A percentile compares a stretch with the other conserved stretches of the same genome.
Conservation (phyloP, 1,140 invertebrate species). For the Macrocentrus cingulum region DNA sequence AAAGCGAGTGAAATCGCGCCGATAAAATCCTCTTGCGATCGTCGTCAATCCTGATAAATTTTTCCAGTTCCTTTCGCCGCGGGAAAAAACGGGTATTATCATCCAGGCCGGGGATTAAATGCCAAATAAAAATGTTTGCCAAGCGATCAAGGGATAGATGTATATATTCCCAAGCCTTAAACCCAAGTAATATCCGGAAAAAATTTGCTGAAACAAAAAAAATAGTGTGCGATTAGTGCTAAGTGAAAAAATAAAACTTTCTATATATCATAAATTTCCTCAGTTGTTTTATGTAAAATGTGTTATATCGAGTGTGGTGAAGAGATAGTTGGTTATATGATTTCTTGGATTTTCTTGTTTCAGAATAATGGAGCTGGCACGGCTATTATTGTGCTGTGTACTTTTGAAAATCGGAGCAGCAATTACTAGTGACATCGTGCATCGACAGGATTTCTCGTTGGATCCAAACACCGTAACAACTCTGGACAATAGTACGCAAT, state of each 20-base stretch:
- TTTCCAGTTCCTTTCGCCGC: slow-evolving; percentile 16
- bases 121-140: too few relatives aligned
- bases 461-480: slow-evolving; percentile 37
- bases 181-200: too few relatives aligned
- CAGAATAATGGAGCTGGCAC: slow-evolving; percentile 57
- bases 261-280: too few relatives aligned
- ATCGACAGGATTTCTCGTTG: slow-evolving; percentile 40
- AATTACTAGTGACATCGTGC: slow-evolving; percentile 48
- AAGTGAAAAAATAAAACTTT: too few relatives aligned
- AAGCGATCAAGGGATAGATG: too few relatives aligned
- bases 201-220: too few relatives aligned
- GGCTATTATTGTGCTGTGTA: slow-evolving; percentile 55
- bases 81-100: not conserved
- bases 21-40: slow-evolving; percentile 13
- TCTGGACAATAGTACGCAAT: slow-evolving; percentile 34
- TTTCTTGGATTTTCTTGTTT: slow-evolving; percentile 28
- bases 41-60: slow-evolving; percentile 8
- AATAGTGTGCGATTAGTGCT: too few relatives aligned
- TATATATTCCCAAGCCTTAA: too few relatives aligned
- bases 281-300: too few relatives aligned
- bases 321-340: too few relatives aligned
- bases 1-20: slow-evolving; percentile 1
- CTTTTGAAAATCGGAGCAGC: slow-evolving; percentile 50
- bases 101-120: too few relatives aligned
- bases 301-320: not conserved